Conservation (phyloP, 2,888 invertebrate species). For the Ametastegia equiseti region DNA sequence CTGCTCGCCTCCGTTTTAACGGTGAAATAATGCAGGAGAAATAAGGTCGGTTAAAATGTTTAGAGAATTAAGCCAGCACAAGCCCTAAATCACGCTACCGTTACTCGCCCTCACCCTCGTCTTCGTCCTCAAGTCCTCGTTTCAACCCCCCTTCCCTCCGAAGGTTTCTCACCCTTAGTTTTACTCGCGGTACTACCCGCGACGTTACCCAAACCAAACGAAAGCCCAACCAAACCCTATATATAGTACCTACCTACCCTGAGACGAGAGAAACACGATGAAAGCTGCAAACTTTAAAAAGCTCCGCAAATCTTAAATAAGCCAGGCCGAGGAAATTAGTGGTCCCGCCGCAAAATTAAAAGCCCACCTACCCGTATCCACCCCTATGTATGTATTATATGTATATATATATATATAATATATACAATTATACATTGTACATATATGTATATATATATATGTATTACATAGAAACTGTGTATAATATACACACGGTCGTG, state of each 20-base stretch:
- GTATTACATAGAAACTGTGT: neutral
- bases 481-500: neutral
- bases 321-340: conserved; percentile 51
- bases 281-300: conserved; percentile 64
- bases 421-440: neutral
- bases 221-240: neutral
- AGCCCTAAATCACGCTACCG: conserved; percentile 66
- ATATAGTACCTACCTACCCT: too few species aligned
- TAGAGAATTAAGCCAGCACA: conserved; percentile 67
- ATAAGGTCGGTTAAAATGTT: conserved; percentile 72
- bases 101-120: conserved; percentile 50
- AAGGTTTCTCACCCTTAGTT: conserved; percentile 44
- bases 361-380: conserved; percentile 39
- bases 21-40: conserved; percentile 71
- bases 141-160: conserved; percentile 6
- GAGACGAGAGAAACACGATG: conserved; percentile 52
- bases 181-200: neutral
- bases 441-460: neutral
- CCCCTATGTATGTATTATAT: neutral
- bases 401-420: neutral
- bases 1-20: conserved; percentile 63
- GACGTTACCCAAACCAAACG: neutral
- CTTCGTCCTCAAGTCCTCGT: conserved; percentile 6
- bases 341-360: conserved; percentile 48
- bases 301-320: conserved; percentile 54